A percentile compares a stretch with the other conserved stretches of the same genome.
phyloP scores from a whole-genome alignment of 2,888 invertebrate genomes.

The Tiphia femorata region DNA sequence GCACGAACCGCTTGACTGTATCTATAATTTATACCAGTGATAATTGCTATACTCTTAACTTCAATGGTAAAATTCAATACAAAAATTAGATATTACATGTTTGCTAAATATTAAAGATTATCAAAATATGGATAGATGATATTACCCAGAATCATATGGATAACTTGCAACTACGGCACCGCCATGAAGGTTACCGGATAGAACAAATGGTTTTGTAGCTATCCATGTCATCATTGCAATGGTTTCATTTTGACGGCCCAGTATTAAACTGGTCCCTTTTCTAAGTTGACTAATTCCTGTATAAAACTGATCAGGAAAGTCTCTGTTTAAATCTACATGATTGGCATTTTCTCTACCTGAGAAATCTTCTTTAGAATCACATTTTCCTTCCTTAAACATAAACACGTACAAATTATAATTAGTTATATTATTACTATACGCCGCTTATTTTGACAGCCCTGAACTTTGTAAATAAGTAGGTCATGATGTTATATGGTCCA shows the following conservation, averaged over 20 bases:
- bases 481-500: no score
- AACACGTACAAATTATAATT: not conserved
- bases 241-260: slow-evolving; percentile 87
- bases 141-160: slow-evolving; percentile 88
- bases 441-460: no score
- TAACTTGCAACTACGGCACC: slow-evolving; percentile 98
- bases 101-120: not conserved
- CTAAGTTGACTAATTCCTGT: slow-evolving; percentile 59
- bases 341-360: slow-evolving; percentile 87
- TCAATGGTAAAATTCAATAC: no score
- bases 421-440: slow-evolving; percentile 9
- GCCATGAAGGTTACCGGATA: slow-evolving; percentile 96
- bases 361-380: slow-evolving; percentile 77
- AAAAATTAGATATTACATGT: no score
- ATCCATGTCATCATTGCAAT: slow-evolving; percentile 92
- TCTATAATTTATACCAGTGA: no score
- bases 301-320: slow-evolving; percentile 93
- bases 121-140: not conserved
- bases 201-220: slow-evolving; percentile 85
- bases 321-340: slow-evolving; percentile 87
- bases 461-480: no score
- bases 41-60: no score
- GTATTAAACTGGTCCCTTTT: slow-evolving; percentile 70
- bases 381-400: slow-evolving; percentile 80
- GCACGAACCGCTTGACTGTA: no score